Base-by-base conservation (phyloP, 2,113 vertebrate genomes). In the Tragulus kanchil region DNA sequence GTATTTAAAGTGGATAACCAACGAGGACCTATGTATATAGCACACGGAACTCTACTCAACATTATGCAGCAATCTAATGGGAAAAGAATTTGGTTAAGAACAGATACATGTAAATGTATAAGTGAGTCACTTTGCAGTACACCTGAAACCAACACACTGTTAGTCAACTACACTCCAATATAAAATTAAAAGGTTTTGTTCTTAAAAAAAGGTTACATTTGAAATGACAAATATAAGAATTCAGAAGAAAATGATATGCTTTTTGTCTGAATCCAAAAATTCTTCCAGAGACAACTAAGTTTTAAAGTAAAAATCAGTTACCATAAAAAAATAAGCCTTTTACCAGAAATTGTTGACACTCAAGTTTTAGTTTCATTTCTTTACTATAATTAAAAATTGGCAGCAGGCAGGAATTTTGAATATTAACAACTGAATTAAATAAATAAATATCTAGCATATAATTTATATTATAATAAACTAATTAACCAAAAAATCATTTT, bases 401-500 rank as follows among this genome's bases (percentile, higher is more conserved):
- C 36, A 82, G 36, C 61, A 65, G 26, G 78, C 92, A 94, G 87
- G 17, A 96, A 90, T 36, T 81, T 52, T 62, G 28, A 84, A 77
- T 79, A 94, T 58, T 89, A 89, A 86, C 31, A 96, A 90, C 59
- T 69, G 52, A 84, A 90, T 71, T 6, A 52, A 83, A 92, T 15
- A 86, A 90, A 50, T 69, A 94, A 83, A 56, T 31, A 64, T 58
- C 58, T 94, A 93, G 13, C 65, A 90, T 36, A 36, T 36, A 86
- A 79, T 84, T 86, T 93, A 85, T 12, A 65, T 78, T 25, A 79
- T 12, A 91, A 93, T 78, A 79, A 96, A 97, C 52, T 69, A 58
- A 91, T 91, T 94, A 97, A 85, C 82, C 86, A 93, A 85, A 95
- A 95, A 54, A 85, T 83, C 17, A 71, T 58, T 94, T 90, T 96